These are phyloP conservation scores for Litoditis marina DNA, from an alignment of 2,888 invertebrate genomes.

Conservation along the genomic window DNA sequence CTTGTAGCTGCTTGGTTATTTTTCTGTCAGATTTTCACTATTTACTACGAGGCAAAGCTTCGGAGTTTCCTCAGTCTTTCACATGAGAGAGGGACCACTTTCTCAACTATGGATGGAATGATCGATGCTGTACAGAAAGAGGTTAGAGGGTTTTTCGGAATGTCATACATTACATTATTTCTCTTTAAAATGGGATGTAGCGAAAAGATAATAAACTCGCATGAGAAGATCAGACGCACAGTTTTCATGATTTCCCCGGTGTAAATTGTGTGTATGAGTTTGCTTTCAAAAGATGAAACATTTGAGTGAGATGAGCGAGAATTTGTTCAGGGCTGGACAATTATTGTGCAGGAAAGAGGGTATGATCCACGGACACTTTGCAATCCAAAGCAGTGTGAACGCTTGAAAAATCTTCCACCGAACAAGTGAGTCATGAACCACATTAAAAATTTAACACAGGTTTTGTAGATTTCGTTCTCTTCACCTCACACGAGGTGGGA, in stretches of 20 bases:
- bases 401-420: slow-evolving; percentile 12
- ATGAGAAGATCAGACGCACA: too few relatives aligned
- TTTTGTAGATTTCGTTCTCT: too few relatives aligned
- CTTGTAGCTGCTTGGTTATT: slow-evolving; percentile 14
- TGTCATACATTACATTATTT: not conserved
- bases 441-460: too few relatives aligned
- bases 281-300: too few relatives aligned
- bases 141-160: not conserved
- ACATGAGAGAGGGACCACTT: slow-evolving; percentile 31
- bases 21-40: slow-evolving; percentile 10
- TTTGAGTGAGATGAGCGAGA: too few relatives aligned
- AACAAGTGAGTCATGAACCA: slow-evolving; percentile 3
- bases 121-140: slow-evolving; percentile 25
- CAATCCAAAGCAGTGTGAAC: slow-evolving; percentile 25
- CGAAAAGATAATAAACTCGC: too few relatives aligned
- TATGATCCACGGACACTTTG: slow-evolving; percentile 29
- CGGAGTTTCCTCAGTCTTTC: slow-evolving; percentile 35
- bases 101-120: slow-evolving; percentile 31
- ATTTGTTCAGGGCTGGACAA: slow-evolving; percentile 26
- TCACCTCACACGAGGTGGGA: too few relatives aligned
- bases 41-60: slow-evolving; percentile 20
- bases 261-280: too few relatives aligned
- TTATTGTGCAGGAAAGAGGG: slow-evolving; percentile 33
- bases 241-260: too few relatives aligned
- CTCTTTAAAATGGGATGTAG: too few relatives aligned